Conservation (phyloP, 2,888 invertebrate genomes). For the Patella ulyssiponensis region DNA sequence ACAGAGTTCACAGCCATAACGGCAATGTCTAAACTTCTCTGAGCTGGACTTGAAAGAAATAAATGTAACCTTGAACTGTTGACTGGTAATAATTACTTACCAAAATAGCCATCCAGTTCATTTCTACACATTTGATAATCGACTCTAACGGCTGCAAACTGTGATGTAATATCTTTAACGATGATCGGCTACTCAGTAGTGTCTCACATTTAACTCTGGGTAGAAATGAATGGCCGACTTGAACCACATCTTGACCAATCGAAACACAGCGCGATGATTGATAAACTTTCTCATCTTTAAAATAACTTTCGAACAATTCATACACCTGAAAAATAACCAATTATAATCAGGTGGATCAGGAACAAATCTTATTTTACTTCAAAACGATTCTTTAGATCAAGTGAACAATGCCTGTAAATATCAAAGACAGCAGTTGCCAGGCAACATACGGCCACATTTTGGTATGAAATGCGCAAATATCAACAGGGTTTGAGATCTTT, state of each 20-base stretch:
- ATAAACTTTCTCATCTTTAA: slow-evolving; percentile 54
- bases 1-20: too few species aligned
- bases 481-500: too few species aligned
- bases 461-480: too few species aligned
- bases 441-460: too few species aligned
- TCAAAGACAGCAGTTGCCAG: too few species aligned
- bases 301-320: slow-evolving; percentile 69
- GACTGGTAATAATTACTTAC: slow-evolving; percentile 72
- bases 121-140: slow-evolving; percentile 87
- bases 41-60: too few species aligned
- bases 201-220: slow-evolving; percentile 21
- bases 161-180: slow-evolving; percentile 67
- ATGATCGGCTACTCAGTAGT: background rate
- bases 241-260: slow-evolving; percentile 55
- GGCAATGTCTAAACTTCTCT: too few species aligned
- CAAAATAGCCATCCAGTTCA: slow-evolving; percentile 93
- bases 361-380: too few species aligned
- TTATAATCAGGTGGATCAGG: too few species aligned
- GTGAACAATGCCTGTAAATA: too few species aligned
- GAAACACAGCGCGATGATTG: slow-evolving; percentile 35
- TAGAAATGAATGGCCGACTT: slow-evolving; percentile 69
- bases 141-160: slow-evolving; percentile 79
- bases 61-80: too few species aligned
- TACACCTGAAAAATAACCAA: slow-evolving; percentile 51
- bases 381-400: too few species aligned